Conservation (phyloP, 2,113 vertebrate genomes). For the Guaruba guarouba region DNA sequence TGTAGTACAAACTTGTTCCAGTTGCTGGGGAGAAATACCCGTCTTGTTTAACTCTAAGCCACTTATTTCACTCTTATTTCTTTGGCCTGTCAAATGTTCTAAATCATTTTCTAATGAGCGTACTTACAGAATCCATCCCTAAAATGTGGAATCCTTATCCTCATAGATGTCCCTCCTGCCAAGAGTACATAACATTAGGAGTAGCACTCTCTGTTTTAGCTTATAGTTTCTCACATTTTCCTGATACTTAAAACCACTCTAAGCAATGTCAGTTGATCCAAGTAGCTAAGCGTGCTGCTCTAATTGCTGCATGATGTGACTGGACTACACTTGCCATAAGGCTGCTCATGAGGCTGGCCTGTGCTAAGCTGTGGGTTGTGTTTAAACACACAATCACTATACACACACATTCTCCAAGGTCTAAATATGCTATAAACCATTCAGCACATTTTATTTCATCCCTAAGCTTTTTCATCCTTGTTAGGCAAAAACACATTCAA, state of each 20-base stretch:
- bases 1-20: not conserved
- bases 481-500: not conserved
- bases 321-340: not conserved
- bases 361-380: accelerated
- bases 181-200: not conserved
- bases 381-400: not conserved
- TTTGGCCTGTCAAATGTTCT: not conserved
- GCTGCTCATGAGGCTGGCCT: not conserved
- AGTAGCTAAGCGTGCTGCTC: not conserved
- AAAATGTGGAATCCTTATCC: not conserved
- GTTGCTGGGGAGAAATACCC: not conserved
- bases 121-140: not conserved
- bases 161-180: not conserved
- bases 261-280: not conserved
- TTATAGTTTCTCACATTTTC: not conserved
- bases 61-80: not conserved
- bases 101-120: not conserved
- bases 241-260: not conserved
- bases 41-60: not conserved
- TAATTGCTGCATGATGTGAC: not conserved
- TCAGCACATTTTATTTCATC: not conserved
- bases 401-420: not conserved
- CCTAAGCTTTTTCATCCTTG: not conserved
- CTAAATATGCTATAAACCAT: not conserved
- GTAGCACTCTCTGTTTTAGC: not conserved